phyloP scores from a whole-genome alignment of 2,113 vertebrate genomes.

The Pavo muticus region DNA sequence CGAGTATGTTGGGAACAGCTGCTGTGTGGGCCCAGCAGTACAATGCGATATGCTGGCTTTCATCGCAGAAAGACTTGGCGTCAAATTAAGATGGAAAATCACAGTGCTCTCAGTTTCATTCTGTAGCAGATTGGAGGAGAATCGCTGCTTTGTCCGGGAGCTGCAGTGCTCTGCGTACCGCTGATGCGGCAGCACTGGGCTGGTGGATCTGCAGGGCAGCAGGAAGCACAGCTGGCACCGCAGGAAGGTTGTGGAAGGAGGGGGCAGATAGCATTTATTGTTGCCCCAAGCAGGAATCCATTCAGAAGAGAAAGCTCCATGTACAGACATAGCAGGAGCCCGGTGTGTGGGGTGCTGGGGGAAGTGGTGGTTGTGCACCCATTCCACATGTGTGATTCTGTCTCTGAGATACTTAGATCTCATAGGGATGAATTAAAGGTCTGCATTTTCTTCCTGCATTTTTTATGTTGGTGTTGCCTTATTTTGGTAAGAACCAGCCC shows the following conservation, averaged over 20 bases:
- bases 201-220: not conserved
- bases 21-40: conserved; percentile 37
- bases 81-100: not conserved
- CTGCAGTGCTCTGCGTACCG: not conserved
- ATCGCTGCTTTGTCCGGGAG: accelerated
- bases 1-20: conserved; percentile 40
- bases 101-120: not conserved
- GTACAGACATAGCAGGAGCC: not conserved
- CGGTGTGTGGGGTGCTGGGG: not conserved
- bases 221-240: not conserved
- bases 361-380: not conserved
- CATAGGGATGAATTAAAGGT: no score
- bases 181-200: not conserved
- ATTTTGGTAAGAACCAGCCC: not conserved
- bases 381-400: no score
- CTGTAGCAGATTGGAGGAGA: not conserved
- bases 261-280: not conserved
- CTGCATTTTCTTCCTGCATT: no score
- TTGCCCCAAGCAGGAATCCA: accelerated
- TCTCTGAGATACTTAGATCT: no score
- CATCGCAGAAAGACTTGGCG: not conserved
- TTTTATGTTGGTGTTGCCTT: no score
- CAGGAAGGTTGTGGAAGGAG: not conserved
- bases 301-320: not conserved
- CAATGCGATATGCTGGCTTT: not conserved